phyloP scores from a whole-genome alignment of 1,140 invertebrate genomes.

The Drosophila nebulosa region DNA sequence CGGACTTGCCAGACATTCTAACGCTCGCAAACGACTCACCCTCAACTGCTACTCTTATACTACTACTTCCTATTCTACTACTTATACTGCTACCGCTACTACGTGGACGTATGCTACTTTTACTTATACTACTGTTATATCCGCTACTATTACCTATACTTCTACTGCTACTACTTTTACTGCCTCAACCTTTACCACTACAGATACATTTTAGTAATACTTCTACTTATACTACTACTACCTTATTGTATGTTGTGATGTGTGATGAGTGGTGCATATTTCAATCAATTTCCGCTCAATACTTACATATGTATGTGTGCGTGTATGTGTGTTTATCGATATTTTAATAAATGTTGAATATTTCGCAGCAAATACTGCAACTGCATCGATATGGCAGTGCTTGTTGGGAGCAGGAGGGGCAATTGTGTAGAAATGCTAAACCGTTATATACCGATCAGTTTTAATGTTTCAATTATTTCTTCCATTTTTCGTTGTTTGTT shows the following conservation, averaged over 20 bases:
- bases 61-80: no score
- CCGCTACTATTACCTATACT: no score
- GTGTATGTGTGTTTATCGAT: conserved; percentile 18
- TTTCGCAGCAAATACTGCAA: not conserved
- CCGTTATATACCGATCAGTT: conserved; percentile 61
- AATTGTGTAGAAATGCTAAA: conserved; percentile 32
- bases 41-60: no score
- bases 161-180: no score
- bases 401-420: not conserved
- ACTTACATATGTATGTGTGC: conserved; percentile 5
- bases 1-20: no score
- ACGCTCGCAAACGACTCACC: no score
- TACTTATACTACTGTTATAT: no score
- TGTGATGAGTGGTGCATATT: conserved; percentile 21
- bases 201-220: no score
- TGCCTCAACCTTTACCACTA: no score
- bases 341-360: conserved; percentile 9
- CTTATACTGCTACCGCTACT: no score
- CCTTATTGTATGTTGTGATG: conserved; percentile 1
- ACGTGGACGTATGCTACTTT: no score
- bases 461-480: conserved; percentile 38
- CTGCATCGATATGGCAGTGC: not conserved
- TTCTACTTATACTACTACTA: no score
- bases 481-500: not conserved
- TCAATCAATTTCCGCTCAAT: not conserved